Evolutionary conservation across 2,113 vertebrate species (phyloP).

Genomic region (Brachypteracias leptosomus): DNA sequence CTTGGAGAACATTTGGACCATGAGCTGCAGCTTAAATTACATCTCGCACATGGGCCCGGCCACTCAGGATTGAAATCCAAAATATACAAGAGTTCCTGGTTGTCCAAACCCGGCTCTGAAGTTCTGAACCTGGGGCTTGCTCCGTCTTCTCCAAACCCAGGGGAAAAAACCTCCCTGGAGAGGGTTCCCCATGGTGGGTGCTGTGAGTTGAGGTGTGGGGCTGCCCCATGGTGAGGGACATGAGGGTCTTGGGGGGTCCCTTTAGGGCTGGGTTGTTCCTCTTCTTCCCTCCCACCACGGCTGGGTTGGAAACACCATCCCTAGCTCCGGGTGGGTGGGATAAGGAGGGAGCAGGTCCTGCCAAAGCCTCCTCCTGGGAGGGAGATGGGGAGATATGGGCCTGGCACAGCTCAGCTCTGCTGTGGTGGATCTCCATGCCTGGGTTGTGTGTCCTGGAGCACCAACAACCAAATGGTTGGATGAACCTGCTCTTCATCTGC

Average conservation of each 20-base stretch:
- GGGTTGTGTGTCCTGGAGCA: neutral
- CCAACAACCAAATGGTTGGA: neutral
- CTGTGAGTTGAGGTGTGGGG: neutral
- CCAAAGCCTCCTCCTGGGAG: neutral
- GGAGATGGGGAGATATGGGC: neutral
- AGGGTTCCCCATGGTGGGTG: rapidly evolving
- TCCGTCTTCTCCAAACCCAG: neutral
- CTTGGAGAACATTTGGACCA: neutral
- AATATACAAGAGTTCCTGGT: neutral
- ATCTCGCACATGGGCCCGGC: neutral
- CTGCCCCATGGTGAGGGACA: rapidly evolving
- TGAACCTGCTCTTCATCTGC: neutral
- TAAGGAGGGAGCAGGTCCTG: neutral
- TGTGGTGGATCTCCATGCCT: rapidly evolving
- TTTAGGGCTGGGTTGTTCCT: rapidly evolving
- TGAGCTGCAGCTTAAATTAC: conserved; percentile 13
- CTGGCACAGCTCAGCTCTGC: neutral
- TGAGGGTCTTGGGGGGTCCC: rapidly evolving
- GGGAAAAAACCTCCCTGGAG: neutral
- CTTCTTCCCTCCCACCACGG: neutral
- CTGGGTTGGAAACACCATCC: neutral
- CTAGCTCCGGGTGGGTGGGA: neutral
- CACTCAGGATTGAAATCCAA: neutral
- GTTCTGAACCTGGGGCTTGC: neutral
- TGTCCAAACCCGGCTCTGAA: neutral